Base-by-base conservation (phyloP, 2,113 vertebrate species). In the Plestiodon gilberti region DNA sequence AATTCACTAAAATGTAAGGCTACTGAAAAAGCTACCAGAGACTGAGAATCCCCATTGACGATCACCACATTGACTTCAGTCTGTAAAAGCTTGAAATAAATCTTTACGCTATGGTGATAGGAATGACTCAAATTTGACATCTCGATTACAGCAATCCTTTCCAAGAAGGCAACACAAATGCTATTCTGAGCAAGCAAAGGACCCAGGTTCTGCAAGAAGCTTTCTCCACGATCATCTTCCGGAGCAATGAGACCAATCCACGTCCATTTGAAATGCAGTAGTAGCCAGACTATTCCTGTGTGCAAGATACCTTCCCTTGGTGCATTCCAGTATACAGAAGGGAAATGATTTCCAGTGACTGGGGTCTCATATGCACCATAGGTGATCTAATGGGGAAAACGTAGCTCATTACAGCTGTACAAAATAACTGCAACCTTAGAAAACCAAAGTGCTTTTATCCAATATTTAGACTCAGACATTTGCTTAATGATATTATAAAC, bases 191-290 rank as follows among this genome's bases (percentile, higher is more conserved):
- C 4, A 48, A 77, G 61, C 40, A 65, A 17, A 15, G 38, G 28
- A 17, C 13, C 33, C 30, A 84, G 6, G 11, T 4, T 65, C 23
- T 76, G 59, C 22, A 64, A 22, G 52, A 84, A 84, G 20, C 71
- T 62, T 48, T 84, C 73, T 43, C 61, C 73, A 1, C n/a, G 4
- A 35, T 61, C 38, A 9, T 73, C 69, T 61, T 83, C 38, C 40
- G 81, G 57, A 11, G 30, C 73, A 76, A 84, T 52, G 15, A 84
- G 43, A 7, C 82, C 73, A 65, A 84, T 30, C 82, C 82, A 84
- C 15, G 59, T 84, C 82, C 82, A 84, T 17, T 6, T 25, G 38
- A 84, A 84, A 76, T 55, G 71, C 7, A 76, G 28, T 7, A 84
- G 71, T 23, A 75, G 73, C 23, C 8, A 40, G 3, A 75, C 40